Conservation (phyloP, 2,113 vertebrate genomes). For the Lophius piscatorius region DNA sequence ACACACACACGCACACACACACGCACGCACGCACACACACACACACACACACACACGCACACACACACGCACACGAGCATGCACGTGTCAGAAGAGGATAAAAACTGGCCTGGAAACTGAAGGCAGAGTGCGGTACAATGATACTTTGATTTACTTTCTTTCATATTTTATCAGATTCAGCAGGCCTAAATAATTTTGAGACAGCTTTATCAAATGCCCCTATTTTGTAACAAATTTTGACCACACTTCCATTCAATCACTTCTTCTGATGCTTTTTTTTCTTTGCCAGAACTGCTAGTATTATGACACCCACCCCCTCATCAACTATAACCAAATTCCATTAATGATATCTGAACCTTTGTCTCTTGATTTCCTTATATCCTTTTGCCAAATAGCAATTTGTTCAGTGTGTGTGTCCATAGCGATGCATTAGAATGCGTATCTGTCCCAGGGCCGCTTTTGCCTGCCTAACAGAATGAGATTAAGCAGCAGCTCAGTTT, state of each 20-base stretch:
- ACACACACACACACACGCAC: no score
- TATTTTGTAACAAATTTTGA: not conserved
- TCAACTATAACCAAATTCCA: not conserved
- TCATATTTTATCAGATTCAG: no score
- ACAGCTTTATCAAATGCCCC: slow-evolving; percentile 32
- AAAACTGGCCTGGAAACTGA: slow-evolving; percentile 27
- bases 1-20: slow-evolving; percentile 14
- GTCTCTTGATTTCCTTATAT: not conserved
- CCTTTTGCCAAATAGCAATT: slow-evolving; percentile 1
- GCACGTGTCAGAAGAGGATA: slow-evolving; percentile 47
- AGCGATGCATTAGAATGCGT: not conserved
- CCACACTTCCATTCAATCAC: not conserved
- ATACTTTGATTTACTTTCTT: no score
- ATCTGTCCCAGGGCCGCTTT: no score
- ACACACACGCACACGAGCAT: no score
- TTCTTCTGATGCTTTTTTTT: not conserved
- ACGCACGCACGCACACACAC: no score
- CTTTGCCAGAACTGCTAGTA: not conserved
- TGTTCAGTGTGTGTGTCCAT: not conserved
- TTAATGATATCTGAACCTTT: not conserved
- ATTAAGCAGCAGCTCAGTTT: no score
- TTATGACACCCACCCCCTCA: not conserved
- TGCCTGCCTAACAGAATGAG: no score
- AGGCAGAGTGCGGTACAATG: slow-evolving; percentile 27
- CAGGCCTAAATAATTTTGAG: slow-evolving; percentile 18